These are phyloP conservation scores for Cheilosia variabilis DNA, from an alignment of 2,888 invertebrate genomes.

Conservation along the genomic window DNA sequence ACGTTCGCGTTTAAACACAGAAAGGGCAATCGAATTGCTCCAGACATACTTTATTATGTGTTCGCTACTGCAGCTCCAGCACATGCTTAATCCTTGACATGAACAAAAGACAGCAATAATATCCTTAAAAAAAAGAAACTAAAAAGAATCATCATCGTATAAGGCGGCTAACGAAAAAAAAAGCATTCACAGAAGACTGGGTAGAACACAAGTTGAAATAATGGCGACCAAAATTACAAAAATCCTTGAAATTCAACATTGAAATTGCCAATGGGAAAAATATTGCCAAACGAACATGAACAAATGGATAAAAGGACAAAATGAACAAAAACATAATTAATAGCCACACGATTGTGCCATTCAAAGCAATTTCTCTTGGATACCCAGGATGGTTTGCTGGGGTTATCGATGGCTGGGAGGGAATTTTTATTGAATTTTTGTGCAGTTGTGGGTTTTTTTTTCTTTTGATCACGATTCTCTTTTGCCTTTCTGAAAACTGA, in stretches of 20 bases:
- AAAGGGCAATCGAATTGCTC: constrained; percentile 75
- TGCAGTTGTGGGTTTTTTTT: neutral
- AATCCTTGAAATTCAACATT: constrained; percentile 62
- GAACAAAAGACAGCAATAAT: constrained; percentile 51
- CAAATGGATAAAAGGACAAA: constrained; percentile 40
- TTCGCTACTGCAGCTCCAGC: constrained; percentile 27
- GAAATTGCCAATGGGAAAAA: constrained; percentile 70
- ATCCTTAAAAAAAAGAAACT: constrained; percentile 12
- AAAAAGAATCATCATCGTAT: constrained; percentile 23
- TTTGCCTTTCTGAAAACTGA: neutral
- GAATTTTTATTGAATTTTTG: neutral
- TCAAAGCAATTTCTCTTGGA: constrained; percentile 69
- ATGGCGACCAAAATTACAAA: constrained; percentile 71
- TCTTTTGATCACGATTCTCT: neutral
- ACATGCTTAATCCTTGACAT: constrained; percentile 59
- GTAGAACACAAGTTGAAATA: constrained; percentile 58
- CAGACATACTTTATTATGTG: constrained; percentile 75
- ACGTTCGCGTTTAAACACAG: constrained; percentile 42
- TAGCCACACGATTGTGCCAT: constrained; percentile 75
- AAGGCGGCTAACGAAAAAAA: neutral
- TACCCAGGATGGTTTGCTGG: constrained; percentile 5
- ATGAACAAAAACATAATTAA: constrained; percentile 69
- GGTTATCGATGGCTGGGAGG: neutral
- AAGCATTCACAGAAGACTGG: neutral
- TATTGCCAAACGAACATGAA: constrained; percentile 59